Percentiles rank a stretch among this genome's conserved stretches.
phyloP scores from a whole-genome alignment of 2,113 vertebrate species.

The Melanerpes formicivorus region DNA sequence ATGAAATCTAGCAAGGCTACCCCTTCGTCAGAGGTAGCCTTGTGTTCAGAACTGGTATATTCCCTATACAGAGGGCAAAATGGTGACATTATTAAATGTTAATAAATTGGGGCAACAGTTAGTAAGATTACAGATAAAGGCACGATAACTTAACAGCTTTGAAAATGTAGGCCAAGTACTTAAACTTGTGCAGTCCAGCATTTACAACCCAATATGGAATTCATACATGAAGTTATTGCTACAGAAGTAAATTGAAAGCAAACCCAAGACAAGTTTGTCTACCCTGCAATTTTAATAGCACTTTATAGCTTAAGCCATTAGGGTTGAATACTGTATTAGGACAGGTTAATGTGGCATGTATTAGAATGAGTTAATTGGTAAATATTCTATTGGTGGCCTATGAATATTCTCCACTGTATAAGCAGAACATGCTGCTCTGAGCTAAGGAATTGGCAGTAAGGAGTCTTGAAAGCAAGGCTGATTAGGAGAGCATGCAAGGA shows the following conservation, averaged over 20 bases:
- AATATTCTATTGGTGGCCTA: no score
- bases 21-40: neutral
- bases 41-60: neutral
- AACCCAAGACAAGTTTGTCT: neutral
- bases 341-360: no score
- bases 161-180: neutral
- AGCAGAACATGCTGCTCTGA: no score
- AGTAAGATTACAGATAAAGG: neutral
- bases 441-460: no score
- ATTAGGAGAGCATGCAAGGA: no score
- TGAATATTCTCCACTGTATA: no score
- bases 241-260: neutral
- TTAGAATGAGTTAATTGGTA: no score
- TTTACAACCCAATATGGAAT: neutral
- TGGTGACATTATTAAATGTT: neutral
- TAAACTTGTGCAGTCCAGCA: neutral
- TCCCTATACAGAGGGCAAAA: neutral
- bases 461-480: no score
- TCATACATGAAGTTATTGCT: neutral
- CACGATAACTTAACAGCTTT: neutral
- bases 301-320: neutral
- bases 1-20: neutral
- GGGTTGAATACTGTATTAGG: neutral
- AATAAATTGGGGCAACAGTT: neutral
- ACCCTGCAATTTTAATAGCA: neutral